Percentiles rank a stretch among this genome's conserved stretches.
These are phyloP conservation scores for Seriola dumerili DNA, from an alignment of 2,113 vertebrate species.

Conservation along the genomic window DNA sequence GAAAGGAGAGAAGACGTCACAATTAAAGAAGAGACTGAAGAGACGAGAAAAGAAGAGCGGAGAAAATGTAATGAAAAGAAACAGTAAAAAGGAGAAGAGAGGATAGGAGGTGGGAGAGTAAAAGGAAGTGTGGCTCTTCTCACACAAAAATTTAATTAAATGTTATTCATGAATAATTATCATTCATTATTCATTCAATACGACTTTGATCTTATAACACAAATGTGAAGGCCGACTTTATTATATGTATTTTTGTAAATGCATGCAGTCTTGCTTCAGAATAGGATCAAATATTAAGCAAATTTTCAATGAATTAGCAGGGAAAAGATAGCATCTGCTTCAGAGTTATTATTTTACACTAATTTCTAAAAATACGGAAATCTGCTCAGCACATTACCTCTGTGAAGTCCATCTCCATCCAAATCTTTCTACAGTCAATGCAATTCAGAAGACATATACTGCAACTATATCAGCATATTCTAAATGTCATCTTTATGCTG, in stretches of 20 bases:
- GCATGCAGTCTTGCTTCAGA: slow-evolving; percentile 53
- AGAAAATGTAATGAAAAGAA: too few relatives aligned
- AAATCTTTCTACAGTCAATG: slow-evolving; percentile 44
- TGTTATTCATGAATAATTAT: too few relatives aligned
- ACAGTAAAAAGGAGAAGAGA: too few relatives aligned
- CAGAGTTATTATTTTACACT: slow-evolving; percentile 50
- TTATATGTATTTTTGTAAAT: slow-evolving; percentile 68
- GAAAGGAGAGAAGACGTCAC: too few relatives aligned
- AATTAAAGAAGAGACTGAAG: too few relatives aligned
- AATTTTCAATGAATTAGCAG: slow-evolving; percentile 42
- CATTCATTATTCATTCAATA: too few relatives aligned
- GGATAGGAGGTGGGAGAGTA: too few relatives aligned
- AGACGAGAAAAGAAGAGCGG: too few relatives aligned
- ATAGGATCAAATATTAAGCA: slow-evolving; percentile 57
- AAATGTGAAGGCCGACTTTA: too few relatives aligned
- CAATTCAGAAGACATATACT: slow-evolving; percentile 75
- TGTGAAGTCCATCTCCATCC: slow-evolving; percentile 19
- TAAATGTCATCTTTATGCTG: slow-evolving; percentile 42
- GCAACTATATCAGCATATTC: slow-evolving; percentile 63
- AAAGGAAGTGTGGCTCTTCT: too few relatives aligned
- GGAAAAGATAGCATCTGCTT: slow-evolving; percentile 75
- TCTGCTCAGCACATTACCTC: slow-evolving; percentile 25
- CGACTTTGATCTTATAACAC: too few relatives aligned
- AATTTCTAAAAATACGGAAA: slow-evolving; percentile 28
- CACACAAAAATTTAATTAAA: too few relatives aligned